Evolutionary conservation across 2,888 invertebrate genomes (phyloP), one percentile per base, ranked within the genome.

Genomic region (Brachyptera risi): DNA sequence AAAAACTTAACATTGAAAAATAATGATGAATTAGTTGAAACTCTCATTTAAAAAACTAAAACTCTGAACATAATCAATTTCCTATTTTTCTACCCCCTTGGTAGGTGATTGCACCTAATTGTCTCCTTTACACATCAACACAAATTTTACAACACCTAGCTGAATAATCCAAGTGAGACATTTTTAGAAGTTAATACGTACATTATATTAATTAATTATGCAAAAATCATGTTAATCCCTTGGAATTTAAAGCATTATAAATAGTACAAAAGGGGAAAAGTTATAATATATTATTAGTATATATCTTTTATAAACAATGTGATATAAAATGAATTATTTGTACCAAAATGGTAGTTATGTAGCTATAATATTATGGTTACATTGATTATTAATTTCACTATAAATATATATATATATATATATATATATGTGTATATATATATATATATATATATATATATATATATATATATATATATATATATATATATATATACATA

Each of bases 321-420:
- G 63, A 61, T 65, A 67, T 61, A 67, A 67, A 67, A 67, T 64
- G 62, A 67, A 65, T 65, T 65, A 65, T 67, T 67, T 67, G 65
- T 65, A 67, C 67, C 65, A 66, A 66, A 66, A 66, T 65, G 66
- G 67, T 65, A 65, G 61, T 65, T 61, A 47, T 21, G 19, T 23
- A 19, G 42, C 21, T 38, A 40, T 47, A 47, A 47, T 47, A 24
- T 37, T 54, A 17, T 19, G 27, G 17, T 54, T 54, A 54, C 54
- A 54, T 59, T 58, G 58, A 58, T 58, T 60, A 58, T 60, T 58
- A 61, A 57, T 59, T 47, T 62, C 35, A n/a, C n/a, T n/a, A n/a
- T n/a, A n/a, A n/a, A n/a, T n/a, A n/a, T n/a, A n/a, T n/a, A n/a
- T n/a, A n/a, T n/a, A n/a, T n/a, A n/a, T n/a, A n/a, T n/a, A n/a